Base-by-base conservation (phyloP, 1,140 invertebrate genomes). In the Hesperophylax magnus region DNA sequence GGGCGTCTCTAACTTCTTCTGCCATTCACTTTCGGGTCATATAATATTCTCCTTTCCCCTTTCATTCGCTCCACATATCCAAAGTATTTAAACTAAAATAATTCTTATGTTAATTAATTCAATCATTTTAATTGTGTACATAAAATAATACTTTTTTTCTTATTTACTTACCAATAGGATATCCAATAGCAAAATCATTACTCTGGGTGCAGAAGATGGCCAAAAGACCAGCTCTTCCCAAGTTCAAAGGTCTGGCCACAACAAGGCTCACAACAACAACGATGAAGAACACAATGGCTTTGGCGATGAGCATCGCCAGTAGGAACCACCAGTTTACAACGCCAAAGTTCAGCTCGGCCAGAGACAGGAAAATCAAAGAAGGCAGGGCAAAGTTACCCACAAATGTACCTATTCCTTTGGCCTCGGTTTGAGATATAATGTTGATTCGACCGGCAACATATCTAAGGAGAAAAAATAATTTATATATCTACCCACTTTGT, bases 151-250 rank as follows among this genome's bases (percentile, higher is more conserved):
- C 8, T 14, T 47, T 47, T 47, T 47, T 47, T 47, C 7, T 5
- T 5, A 39, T 39, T 39, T 11, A 47, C 54, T 72, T 92, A 98
- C 97, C 93, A 86, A 99, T 98, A 4, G 98, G 98, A 90, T 96
- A 98, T 79, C 98, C 98, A 84, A 99, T 93, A 65, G 98, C 98
- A 92, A 99, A 99, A 89, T 99, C 98, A 92, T 99, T 99, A 86
- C 97, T 98, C 87, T 99, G 97, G 0, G 98, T 99, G 65, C 95
- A 96, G 88, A 99, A 98, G 85, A 99, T 99, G 24, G 96, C 96
- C 92, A 96, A 97, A 22, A 99, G 90, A 17, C 97, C 98, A 75
- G 96, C 96, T 85, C 94, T 93, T 15, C 95, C 96, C 79, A 95
- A 92, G 89, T 97, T 95, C 6, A 94, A 86, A 8, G 96, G 95